A percentile compares a stretch with the other conserved stretches of the same genome.
These are phyloP conservation scores for Onychomys arenicola DNA, from an alignment of 2,797 vertebrate species.

Conservation along the genomic window DNA sequence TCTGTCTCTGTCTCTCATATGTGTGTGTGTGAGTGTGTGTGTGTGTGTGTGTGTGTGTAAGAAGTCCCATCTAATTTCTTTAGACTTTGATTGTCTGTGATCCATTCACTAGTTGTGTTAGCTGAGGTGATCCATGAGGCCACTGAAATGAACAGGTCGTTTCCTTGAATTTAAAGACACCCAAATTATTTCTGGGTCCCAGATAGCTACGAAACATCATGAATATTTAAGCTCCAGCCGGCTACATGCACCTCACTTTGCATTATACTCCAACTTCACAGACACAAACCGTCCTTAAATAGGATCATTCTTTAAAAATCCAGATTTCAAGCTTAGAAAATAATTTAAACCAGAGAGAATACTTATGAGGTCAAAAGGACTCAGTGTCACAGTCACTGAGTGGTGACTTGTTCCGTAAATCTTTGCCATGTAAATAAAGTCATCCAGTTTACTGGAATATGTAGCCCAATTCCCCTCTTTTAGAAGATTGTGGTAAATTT, in stretches of 20 bases:
- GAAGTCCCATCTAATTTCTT: neutral
- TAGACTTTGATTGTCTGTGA: neutral
- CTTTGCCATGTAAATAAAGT: constrained; percentile 71
- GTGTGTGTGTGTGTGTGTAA: neutral
- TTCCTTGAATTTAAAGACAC: constrained; percentile 62
- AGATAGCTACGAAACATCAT: constrained; percentile 15
- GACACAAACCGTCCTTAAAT: constrained; percentile 64
- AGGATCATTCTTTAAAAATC: constrained; percentile 51
- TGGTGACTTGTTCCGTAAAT: constrained; percentile 66
- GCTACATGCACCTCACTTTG: constrained; percentile 56
- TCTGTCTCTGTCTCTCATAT: too few relatives aligned
- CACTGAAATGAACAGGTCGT: constrained; percentile 31
- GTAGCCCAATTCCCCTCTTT: constrained; percentile 49
- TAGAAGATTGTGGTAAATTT: constrained; percentile 69
- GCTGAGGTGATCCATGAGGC: neutral
- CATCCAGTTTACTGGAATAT: constrained; percentile 68
- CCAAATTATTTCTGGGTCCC: constrained; percentile 39
- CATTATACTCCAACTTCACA: constrained; percentile 37
- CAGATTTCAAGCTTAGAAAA: constrained; percentile 60
- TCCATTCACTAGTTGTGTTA: neutral
- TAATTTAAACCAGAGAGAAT: constrained; percentile 56
- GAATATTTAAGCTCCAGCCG: constrained; percentile 26
- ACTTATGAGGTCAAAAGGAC: constrained; percentile 59
- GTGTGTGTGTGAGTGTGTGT: neutral
- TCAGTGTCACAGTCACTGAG: constrained; percentile 63